Base-by-base conservation (phyloP, 2,888 invertebrate genomes). In the Rhyacophila evoluta region DNA sequence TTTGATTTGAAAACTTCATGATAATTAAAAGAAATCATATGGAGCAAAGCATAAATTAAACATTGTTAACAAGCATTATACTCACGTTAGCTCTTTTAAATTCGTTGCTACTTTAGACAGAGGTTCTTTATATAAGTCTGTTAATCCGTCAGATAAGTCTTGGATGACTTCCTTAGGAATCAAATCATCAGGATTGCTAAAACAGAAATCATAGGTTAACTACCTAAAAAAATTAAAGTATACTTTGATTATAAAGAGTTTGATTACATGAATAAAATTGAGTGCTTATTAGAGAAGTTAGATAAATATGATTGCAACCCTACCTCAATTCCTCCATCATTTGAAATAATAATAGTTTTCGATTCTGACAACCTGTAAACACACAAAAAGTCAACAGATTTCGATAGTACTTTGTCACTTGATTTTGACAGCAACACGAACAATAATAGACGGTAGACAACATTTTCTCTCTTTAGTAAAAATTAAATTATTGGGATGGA, bases 71-170 rank as follows among this genome's bases (percentile, higher is more conserved):
- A n/a, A 41, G 10, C n/a, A 41, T 41, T 19, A 39, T 39, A 85
- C 89, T 88, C 84, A 90, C 90, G 87, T 89, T 83, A 90, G 84
- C 83, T 90, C 90, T 81, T 87, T 88, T 69, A 90, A 84, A 85
- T 88, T 89, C 5, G 88, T 88, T 72, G 88, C 88, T 79, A 90
- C 88, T 0, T 89, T 88, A 0, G 86, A 86, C 38, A 90, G 83
- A 1, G 89, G 89, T 6, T 89, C 88, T 83, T 89, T 88, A 80
- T 89, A 90, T 39, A 88, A 81, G 79, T 89, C 88, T 83, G 89
- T 83, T 8, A 90, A 82, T 15, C 90, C 90, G 83, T 88, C 88
- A 0, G 89, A 86, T 69, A 89, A 83, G 6, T 86, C 83, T 79
- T 87, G 85, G 15, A 88, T 85, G 1, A 85, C 83, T 39, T 88